phyloP scores from a whole-genome alignment of 1,140 invertebrate genomes.

The Luehdorfia chinensis region DNA sequence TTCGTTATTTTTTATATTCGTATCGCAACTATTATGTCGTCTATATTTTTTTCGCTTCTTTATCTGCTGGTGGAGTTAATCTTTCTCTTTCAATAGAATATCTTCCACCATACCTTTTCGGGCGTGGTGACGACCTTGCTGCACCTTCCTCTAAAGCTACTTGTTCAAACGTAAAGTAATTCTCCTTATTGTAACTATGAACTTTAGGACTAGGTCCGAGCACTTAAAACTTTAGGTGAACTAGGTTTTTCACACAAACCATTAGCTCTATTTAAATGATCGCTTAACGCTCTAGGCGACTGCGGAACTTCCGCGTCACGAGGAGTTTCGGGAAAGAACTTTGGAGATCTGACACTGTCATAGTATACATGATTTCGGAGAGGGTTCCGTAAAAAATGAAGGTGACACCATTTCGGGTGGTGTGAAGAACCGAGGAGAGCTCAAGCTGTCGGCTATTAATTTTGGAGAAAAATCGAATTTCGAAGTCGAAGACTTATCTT shows the following conservation, averaged over 20 bases:
- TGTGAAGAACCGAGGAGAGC: constrained; percentile 65
- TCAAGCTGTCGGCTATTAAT: constrained; percentile 51
- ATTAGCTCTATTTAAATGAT: constrained; percentile 62
- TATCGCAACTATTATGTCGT: constrained; percentile 67
- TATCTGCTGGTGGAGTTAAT: constrained; percentile 62
- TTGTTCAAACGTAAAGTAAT: constrained; percentile 68
- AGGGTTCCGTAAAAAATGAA: constrained; percentile 66
- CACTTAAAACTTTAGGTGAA: constrained; percentile 60
- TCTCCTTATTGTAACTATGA: constrained; percentile 65
- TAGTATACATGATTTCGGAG: constrained; percentile 67
- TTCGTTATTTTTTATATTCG: constrained; percentile 62
- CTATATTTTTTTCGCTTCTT: constrained; percentile 61
- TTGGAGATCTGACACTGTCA: constrained; percentile 61
- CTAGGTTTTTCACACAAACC: constrained; percentile 57
- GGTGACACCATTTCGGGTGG: constrained; percentile 66
- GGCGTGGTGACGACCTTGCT: constrained; percentile 41
- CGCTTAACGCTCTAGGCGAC: constrained; percentile 60
- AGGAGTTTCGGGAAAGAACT: constrained; percentile 65
- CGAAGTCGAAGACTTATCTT: constrained; percentile 58
- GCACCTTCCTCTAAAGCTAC: constrained; percentile 35
- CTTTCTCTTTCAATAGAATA: constrained; percentile 65
- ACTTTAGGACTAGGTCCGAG: constrained; percentile 63
- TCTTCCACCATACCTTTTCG: constrained; percentile 55
- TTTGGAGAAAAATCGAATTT: constrained; percentile 71
- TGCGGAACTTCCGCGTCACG: constrained; percentile 53